These are phyloP conservation scores for Mellilla xanthometata DNA, from an alignment of 2,888 invertebrate genomes.

Conservation along the genomic window DNA sequence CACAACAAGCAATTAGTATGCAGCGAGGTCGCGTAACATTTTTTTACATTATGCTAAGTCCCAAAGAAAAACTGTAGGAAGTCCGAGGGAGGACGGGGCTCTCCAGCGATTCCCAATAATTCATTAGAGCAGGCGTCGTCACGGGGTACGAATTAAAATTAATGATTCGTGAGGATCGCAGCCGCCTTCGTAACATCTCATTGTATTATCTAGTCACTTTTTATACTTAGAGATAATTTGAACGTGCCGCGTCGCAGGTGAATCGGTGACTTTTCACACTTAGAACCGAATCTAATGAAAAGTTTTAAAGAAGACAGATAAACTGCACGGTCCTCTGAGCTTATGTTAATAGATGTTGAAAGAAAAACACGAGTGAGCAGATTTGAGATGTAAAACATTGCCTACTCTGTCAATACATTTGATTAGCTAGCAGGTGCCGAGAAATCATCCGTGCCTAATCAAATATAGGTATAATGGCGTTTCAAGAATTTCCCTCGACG, in stretches of 20 bases:
- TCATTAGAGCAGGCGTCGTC: constrained; percentile 77
- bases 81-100: constrained; percentile 57
- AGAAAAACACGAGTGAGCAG: too few relatives aligned
- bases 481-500: constrained; percentile 28
- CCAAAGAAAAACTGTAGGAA: constrained; percentile 71
- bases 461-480: constrained; percentile 19
- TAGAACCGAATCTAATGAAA: constrained; percentile 44
- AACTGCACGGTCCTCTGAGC: background rate
- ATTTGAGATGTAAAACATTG: background rate
- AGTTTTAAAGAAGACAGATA: background rate
- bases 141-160: constrained; percentile 81
- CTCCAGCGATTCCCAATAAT: constrained; percentile 79
- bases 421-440: constrained; percentile 10
- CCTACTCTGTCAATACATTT: constrained; percentile 7
- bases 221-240: constrained; percentile 70
- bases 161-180: constrained; percentile 77
- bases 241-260: constrained; percentile 67
- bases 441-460: constrained; percentile 23
- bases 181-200: constrained; percentile 64
- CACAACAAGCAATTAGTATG: constrained; percentile 82
- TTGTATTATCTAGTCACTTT: constrained; percentile 73
- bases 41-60: constrained; percentile 81
- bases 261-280: constrained; percentile 60
- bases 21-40: constrained; percentile 73
- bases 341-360: background rate